Evolutionary conservation across 2,888 invertebrate genomes (phyloP), one percentile per base, ranked within the genome.

Genomic region (Halocaridina rubra): DNA sequence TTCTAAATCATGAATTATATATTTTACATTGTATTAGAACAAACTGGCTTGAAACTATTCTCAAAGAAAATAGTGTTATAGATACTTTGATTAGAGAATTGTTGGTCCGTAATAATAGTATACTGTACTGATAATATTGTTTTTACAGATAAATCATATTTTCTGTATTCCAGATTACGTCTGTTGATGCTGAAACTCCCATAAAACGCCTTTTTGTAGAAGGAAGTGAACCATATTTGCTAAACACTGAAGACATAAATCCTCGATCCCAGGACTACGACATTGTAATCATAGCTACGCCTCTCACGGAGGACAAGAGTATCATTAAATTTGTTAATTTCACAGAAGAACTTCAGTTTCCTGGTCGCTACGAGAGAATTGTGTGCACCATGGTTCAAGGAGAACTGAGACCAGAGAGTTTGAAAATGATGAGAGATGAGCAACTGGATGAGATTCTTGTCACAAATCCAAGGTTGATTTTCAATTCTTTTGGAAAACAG

Each of bases 231-330:
- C 27, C 59, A 29, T 13, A 30, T 7, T 22, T 81, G 5, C 74
- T 81, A 5, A 64, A 78, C 1, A 19, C 39, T 46, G 24, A 61
- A 57, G 16, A 29, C 16, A n/a, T 46, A n/a, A 22, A 19, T 0
- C 10, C 30, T 29, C 61, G 57, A 0, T 59, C 82, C 5, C 85
- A 86, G 33, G 76, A 77, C 5, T 94, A 93, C 89, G 93, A 94
- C 89, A 91, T 92, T 81, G 92, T 94, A 1, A 91, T 94, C 64
- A 88, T 94, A 22, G 94, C 94, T 19, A 90, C 92, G 32, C 94
- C 94, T 0, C 90, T 93, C 53, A 92, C 92, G 7, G 87, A 86
- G 0, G 91, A 92, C 89, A 91, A 91, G 57, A 89, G 89, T 72
- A 89, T 90, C 13, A 92, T 93, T 24, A 88, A 90, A 72, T 93